Conservation (phyloP, 1,140 invertebrate species). For the Caenorhabditis inopinata region DNA sequence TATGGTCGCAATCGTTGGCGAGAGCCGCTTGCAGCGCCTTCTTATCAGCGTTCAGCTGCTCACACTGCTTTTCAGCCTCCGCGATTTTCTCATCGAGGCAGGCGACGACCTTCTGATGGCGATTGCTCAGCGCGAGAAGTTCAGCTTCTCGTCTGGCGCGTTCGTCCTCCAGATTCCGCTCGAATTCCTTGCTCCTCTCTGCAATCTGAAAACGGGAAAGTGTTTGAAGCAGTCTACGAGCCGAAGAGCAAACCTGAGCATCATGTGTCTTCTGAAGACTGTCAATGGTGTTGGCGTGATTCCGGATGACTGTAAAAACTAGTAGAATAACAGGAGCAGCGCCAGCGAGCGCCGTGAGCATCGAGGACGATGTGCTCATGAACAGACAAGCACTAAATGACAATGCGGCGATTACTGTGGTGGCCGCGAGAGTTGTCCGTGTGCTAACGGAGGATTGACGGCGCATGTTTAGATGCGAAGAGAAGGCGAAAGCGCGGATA, state of each 20-base stretch:
- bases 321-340: slow-evolving; percentile 20
- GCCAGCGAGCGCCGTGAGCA: neutral
- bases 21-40: slow-evolving; percentile 42
- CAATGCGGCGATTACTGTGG: slow-evolving; percentile 26
- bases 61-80: slow-evolving; percentile 42
- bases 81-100: slow-evolving; percentile 47
- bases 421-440: neutral
- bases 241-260: slow-evolving; percentile 25
- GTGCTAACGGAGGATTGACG: neutral
- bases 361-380: neutral
- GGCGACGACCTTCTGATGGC: slow-evolving; percentile 40
- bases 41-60: slow-evolving; percentile 44
- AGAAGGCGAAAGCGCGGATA: neutral
- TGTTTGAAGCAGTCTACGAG: too few species aligned
- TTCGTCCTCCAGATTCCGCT: slow-evolving; percentile 38
- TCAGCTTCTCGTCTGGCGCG: slow-evolving; percentile 20
- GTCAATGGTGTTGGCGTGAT: slow-evolving; percentile 16
- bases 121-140: slow-evolving; percentile 19
- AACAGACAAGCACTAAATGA: slow-evolving; percentile 12
- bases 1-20: slow-evolving; percentile 41
- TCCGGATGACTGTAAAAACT: slow-evolving; percentile 37
- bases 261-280: slow-evolving; percentile 24
- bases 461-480: slow-evolving; percentile 7
- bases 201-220: slow-evolving; percentile 22
- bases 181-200: slow-evolving; percentile 32